These are phyloP conservation scores for Onychomys arenicola DNA, from an alignment of 2,797 vertebrate species.

Conservation along the genomic window DNA sequence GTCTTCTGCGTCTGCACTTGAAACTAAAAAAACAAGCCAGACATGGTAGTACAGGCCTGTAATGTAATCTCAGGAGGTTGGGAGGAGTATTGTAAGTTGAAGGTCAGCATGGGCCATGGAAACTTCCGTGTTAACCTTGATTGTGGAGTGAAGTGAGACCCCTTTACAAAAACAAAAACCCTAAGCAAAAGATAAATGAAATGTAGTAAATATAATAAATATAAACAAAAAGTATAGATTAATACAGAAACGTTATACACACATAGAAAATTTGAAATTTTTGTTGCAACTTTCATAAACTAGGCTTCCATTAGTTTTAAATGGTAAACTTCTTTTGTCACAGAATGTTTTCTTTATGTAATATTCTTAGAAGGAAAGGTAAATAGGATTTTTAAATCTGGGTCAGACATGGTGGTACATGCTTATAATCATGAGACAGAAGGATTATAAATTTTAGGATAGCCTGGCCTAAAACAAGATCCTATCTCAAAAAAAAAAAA, in stretches of 20 bases:
- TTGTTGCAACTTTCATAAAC: conserved; percentile 37
- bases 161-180: not conserved
- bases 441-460: not conserved
- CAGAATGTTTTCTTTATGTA: conserved; percentile 35
- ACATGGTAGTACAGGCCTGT: not conserved
- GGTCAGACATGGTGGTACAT: not conserved
- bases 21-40: not conserved
- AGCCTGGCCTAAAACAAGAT: not conserved
- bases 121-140: not conserved
- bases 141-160: not conserved
- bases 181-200: not conserved
- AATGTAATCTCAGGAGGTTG: not conserved
- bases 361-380: conserved; percentile 57
- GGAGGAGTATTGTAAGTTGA: not conserved
- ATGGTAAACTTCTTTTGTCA: conserved; percentile 45
- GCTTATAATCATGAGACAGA: not conserved
- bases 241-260: not conserved
- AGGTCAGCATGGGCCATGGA: not conserved
- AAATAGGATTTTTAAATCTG: conserved; percentile 48
- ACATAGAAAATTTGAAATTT: not conserved
- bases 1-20: not conserved
- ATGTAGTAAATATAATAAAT: not conserved
- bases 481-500: not conserved
- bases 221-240: not conserved
- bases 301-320: conserved; percentile 54